Conservation (phyloP, 2,113 vertebrate species). For the Syngnathus typhle region DNA sequence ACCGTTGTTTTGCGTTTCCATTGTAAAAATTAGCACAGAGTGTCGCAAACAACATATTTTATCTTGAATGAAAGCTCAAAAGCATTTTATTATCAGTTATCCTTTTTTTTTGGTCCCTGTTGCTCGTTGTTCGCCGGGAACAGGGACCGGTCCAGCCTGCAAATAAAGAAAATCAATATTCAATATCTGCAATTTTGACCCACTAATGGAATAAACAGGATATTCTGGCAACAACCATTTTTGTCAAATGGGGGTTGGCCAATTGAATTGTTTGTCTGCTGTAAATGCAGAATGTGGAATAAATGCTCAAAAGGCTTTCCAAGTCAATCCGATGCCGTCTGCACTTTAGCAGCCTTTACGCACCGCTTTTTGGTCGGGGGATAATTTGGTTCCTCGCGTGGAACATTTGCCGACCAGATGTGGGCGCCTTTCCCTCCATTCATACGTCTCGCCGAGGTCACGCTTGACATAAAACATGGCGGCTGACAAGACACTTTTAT, state of each 20-base stretch:
- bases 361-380: slow-evolving; percentile 46
- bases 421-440: slow-evolving; percentile 28
- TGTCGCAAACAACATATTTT: background rate
- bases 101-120: too few species aligned
- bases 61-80: background rate
- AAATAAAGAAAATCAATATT: too few species aligned
- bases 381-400: slow-evolving; percentile 41
- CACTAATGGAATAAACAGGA: too few species aligned
- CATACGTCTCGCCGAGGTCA: slow-evolving; percentile 43
- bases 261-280: background rate
- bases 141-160: too few species aligned
- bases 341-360: background rate
- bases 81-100: too few species aligned
- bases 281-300: background rate
- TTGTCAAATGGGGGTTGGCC: too few species aligned
- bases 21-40: background rate
- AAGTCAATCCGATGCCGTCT: background rate
- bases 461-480: slow-evolving; percentile 32
- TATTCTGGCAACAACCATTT: too few species aligned
- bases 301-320: background rate
- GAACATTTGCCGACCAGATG: slow-evolving; percentile 69
- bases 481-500: slow-evolving; percentile 39
- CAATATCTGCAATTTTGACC: too few species aligned
- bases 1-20: background rate
- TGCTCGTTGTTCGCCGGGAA: too few species aligned